A percentile compares a stretch with the other conserved stretches of the same genome.
phyloP scores from a whole-genome alignment of 2,888 invertebrate species.

The Tetragnatha montana region DNA sequence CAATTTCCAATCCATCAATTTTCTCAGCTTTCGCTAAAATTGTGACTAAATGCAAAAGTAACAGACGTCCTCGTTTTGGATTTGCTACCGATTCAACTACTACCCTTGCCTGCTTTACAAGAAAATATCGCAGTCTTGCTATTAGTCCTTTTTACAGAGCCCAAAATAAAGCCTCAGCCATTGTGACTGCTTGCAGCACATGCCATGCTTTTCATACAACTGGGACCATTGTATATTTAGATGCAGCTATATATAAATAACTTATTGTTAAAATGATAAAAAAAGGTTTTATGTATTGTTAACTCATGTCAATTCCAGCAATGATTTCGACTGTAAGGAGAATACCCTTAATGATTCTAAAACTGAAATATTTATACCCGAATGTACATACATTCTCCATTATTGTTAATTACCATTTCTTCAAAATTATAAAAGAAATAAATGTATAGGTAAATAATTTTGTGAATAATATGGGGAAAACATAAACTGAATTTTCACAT shows the following conservation, averaged over 20 bases:
- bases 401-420: no score
- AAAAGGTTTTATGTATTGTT: slow-evolving; percentile 13
- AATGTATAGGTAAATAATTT: not conserved
- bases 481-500: not conserved
- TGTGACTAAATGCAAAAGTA: not conserved
- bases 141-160: slow-evolving; percentile 58
- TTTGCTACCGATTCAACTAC: slow-evolving; percentile 34
- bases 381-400: no score
- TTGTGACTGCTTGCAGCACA: slow-evolving; percentile 68
- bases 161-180: slow-evolving; percentile 62
- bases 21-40: slow-evolving; percentile 14
- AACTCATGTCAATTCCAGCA: not conserved
- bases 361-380: no score
- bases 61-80: slow-evolving; percentile 57
- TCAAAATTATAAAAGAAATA: not conserved
- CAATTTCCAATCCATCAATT: slow-evolving; percentile 43
- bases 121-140: slow-evolving; percentile 21
- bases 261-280: slow-evolving; percentile 33
- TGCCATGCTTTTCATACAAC: slow-evolving; percentile 68
- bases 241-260: slow-evolving; percentile 1
- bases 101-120: slow-evolving; percentile 33
- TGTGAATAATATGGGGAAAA: not conserved
- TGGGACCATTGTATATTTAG: slow-evolving; percentile 66
- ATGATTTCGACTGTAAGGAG: not conserved
- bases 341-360: no score